Percentiles rank a stretch among this genome's conserved stretches.
phyloP scores from a whole-genome alignment of 1,140 invertebrate genomes.

The Drosophila nigromelanica region DNA sequence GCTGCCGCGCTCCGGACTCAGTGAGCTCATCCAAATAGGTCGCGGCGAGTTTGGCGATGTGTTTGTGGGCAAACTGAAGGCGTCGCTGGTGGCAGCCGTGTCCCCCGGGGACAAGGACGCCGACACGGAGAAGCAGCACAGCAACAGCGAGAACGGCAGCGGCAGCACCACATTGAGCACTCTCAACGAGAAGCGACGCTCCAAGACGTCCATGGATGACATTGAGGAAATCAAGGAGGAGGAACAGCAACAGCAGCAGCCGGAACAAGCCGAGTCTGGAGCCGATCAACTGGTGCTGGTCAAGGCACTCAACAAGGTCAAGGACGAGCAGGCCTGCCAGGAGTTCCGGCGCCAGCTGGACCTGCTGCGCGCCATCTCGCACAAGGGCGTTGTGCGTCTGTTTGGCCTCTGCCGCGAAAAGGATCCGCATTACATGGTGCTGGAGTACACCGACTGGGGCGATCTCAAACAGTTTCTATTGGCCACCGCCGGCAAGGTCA shows the following conservation, averaged over 20 bases:
- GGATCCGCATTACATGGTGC: conserved; percentile 94
- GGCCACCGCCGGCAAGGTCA: conserved; percentile 87
- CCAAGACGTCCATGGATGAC: conserved; percentile 80
- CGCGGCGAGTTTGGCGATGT: conserved; percentile 96
- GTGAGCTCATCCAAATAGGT: conserved; percentile 92
- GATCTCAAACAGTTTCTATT: conserved; percentile 96
- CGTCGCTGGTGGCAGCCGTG: conserved; percentile 80
- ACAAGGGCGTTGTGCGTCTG: conserved; percentile 91
- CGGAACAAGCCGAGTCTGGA: conserved; percentile 28
- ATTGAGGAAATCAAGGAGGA: conserved; percentile 84
- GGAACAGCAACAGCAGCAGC: conserved; percentile 56
- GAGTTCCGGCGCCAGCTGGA: conserved; percentile 96
- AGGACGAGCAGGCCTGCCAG: conserved; percentile 90
- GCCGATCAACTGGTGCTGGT: conserved; percentile 73
- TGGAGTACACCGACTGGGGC: conserved; percentile 98
- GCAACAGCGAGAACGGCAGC: conserved; percentile 78
- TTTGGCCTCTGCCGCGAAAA: conserved; percentile 92
- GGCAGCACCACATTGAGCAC: conserved; percentile 74
- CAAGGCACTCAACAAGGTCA: conserved; percentile 84
- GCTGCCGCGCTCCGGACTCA: conserved; percentile 89
- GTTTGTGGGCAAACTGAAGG: conserved; percentile 86
- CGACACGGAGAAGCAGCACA: conserved; percentile 78
- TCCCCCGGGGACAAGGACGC: conserved; percentile 57
- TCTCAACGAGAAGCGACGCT: conserved; percentile 77
- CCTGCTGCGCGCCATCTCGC: conserved; percentile 91